These are phyloP conservation scores for Lamprologus callipterus DNA, from an alignment of 2,113 vertebrate species.

Conservation along the genomic window DNA sequence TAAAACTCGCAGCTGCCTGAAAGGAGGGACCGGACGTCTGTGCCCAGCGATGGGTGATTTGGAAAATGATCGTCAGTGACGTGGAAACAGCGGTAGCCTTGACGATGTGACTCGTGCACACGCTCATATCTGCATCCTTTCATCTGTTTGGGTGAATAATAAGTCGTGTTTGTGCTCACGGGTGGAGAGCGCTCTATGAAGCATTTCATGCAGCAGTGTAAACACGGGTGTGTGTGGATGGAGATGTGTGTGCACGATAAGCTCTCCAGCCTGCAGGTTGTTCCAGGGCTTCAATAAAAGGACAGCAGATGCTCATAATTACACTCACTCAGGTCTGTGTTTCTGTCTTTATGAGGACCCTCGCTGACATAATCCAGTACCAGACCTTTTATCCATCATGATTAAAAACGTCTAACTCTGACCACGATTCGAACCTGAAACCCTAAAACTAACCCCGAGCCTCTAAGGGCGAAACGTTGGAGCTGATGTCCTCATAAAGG, in stretches of 20 bases:
- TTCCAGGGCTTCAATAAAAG: conserved; percentile 55
- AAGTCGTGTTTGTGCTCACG: not conserved
- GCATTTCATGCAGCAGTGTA: not conserved
- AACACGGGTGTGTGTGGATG: conserved; percentile 17
- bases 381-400: not conserved
- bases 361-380: not conserved
- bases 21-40: not conserved
- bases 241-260: conserved; percentile 21
- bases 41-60: not conserved
- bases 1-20: not conserved
- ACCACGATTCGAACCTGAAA: not conserved
- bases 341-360: not conserved
- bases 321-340: not conserved
- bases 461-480: not conserved
- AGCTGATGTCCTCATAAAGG: not conserved
- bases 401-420: not conserved
- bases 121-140: not conserved
- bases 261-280: conserved; percentile 53
- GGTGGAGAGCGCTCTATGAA: not conserved
- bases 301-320: conserved; percentile 58
- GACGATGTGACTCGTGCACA: not conserved
- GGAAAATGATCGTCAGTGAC: not conserved
- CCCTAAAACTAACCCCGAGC: not conserved
- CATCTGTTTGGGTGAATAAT: not conserved
- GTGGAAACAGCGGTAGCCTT: not conserved